Evolutionary conservation across 1,140 invertebrate genomes (phyloP), one percentile per base, ranked within the genome.

Genomic region (Nebria ingens): DNA sequence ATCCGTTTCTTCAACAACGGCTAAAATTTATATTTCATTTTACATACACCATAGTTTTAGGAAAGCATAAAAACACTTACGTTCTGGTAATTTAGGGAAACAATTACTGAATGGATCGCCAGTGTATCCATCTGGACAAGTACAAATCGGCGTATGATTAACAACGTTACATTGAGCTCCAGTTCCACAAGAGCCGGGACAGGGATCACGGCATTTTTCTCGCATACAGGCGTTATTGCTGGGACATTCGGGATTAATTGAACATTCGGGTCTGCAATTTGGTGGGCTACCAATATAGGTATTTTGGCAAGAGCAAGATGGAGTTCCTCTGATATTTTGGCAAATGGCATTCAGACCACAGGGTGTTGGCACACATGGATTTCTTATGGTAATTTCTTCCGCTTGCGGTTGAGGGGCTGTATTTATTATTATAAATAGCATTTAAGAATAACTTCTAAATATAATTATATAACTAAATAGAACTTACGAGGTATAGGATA

Each of bases 261-360:
- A 77, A 68, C 81, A 87, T 71, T 87, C 83, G 2, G 84, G 84
- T 62, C 81, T 72, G 65, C 84, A 87, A 61, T 82, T 80, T 17
- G 84, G 84, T 29, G 86, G 85, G 62, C 78, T 80, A 22, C 87
- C 87, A 38, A 83, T 79, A 59, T 78, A 86, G 54, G 74, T 76
- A 2, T 71, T 63, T 34, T 79, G 62, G 68, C 86, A 90, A 4
- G 78, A 78, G 64, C 84, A 87, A 11, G 80, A 79, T 13, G 81
- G 76, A 17, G 71, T 68, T 52, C 74, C 78, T 25, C 76, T 76
- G 38, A 79, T 72, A 49, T 80, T 73, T 59, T 76, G 72, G 65
- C 87, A 89, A 64, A 82, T 73, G 4, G 84, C 78, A 66, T 86
- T 83, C 15, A 76, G 74, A 25, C 85, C 87, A 69, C 87, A 89